Evolutionary conservation across 2,797 vertebrate genomes (phyloP).

Genomic region (Acanthurus lineatus): DNA sequence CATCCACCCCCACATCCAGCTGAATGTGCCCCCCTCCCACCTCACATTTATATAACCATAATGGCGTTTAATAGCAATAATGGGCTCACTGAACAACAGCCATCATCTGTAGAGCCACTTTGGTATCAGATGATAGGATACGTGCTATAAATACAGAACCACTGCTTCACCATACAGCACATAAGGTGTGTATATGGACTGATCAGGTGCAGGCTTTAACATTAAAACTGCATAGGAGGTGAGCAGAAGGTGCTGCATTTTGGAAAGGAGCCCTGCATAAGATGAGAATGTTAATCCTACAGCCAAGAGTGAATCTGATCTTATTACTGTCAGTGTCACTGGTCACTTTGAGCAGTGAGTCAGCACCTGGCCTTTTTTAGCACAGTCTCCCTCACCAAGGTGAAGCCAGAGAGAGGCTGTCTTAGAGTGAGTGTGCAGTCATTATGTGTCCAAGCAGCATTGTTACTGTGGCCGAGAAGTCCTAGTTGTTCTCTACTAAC

Average conservation of each 20-base stretch:
- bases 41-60: slow-evolving; percentile 67
- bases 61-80: slow-evolving; percentile 69
- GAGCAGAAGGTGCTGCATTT: slow-evolving; percentile 48
- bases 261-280: slow-evolving; percentile 51
- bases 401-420: slow-evolving; percentile 30
- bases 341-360: slow-evolving; percentile 66
- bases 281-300: slow-evolving; percentile 48
- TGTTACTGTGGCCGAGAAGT: not conserved
- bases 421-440: slow-evolving; percentile 8
- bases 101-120: slow-evolving; percentile 51
- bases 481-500: not conserved
- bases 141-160: slow-evolving; percentile 39
- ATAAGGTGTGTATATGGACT: slow-evolving; percentile 1
- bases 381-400: slow-evolving; percentile 30
- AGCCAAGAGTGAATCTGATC: slow-evolving; percentile 60
- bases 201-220: not conserved
- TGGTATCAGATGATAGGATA: slow-evolving; percentile 23
- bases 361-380: slow-evolving; percentile 52
- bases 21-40: slow-evolving; percentile 23
- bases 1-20: slow-evolving; percentile 51
- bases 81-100: slow-evolving; percentile 61
- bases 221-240: slow-evolving; percentile 21
- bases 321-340: slow-evolving; percentile 62
- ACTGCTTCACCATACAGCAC: not conserved
- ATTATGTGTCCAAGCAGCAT: not conserved